Evolutionary conservation across 2,888 invertebrate species (phyloP), one percentile per base, ranked within the genome.

Genomic region (Nephrocerus scutellatus): DNA sequence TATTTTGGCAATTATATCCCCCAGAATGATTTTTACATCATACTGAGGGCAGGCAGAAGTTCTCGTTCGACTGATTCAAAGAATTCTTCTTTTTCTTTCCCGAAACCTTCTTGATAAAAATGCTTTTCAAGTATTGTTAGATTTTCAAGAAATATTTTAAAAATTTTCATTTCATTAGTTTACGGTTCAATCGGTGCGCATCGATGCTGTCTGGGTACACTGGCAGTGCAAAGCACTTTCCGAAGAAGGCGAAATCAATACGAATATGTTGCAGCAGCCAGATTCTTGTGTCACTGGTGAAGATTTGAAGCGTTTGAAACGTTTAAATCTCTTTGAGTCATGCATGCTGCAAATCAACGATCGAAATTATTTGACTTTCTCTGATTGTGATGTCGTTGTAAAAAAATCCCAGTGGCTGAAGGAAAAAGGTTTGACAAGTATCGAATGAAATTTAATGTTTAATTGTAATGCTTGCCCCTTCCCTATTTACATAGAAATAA

Each of bases 301-400:
- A 10, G 85, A 89, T 56, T 72, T 92, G 16, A 81, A 82, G 60
- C 80, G 86, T 55, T 71, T 93, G 34, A 85, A 86, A 62, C 74
- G 87, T 47, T 70, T 93, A 46, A 90, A 89, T 59, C 82, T 88
- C 39, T 88, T 89, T 56, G 86, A 87, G 62, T 83, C 88, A 26
- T 86, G 86, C 62, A 87, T 86, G 50, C 74, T 90, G 51, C 91
- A 93, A 72, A 82, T 93, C 29, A 87, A 89, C 38, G 92, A 93
- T 68, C 77, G 89, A 46, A 85, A 84, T 66, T 84, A 84, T 66
- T 80, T 93, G 59, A 80, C 80, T 40, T 76, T 90, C 51, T 78
- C 79, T 42, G 75, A 81, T 8, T 76, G 77, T 51, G 92, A 93
- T 71, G 74, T 75, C 22, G 75, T 87, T 43, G 64, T 85, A 39